A percentile compares a stretch with the other conserved stretches of the same genome.
phyloP scores from a whole-genome alignment of 2,888 invertebrate species.

The Carabus problematicus region DNA sequence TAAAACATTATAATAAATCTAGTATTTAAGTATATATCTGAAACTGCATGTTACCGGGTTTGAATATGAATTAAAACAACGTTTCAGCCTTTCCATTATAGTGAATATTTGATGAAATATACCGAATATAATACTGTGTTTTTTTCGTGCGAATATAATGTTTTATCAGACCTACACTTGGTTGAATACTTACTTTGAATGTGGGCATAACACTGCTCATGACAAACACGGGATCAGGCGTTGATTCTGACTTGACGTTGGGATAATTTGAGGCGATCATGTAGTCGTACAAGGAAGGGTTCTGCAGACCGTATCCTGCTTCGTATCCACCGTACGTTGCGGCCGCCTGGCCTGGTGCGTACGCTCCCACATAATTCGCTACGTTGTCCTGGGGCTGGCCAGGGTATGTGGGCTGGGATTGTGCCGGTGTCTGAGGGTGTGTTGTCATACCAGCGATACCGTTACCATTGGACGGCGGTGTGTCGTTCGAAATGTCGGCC shows the following conservation, averaged over 20 bases:
- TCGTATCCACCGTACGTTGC: constrained; percentile 23
- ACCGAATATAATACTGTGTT: too few species aligned
- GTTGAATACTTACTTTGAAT: constrained; percentile 22
- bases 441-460: too few species aligned
- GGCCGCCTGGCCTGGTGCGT: constrained; percentile 12
- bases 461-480: not conserved
- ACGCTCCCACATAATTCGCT: constrained; percentile 7
- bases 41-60: too few species aligned
- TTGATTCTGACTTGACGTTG: not conserved
- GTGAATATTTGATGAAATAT: too few species aligned
- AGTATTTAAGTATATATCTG: too few species aligned
- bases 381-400: constrained; percentile 21
- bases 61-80: too few species aligned
- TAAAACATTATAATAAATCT: too few species aligned
- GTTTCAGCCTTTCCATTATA: too few species aligned
- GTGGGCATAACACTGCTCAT: constrained; percentile 22
- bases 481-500: not conserved
- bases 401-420: constrained; percentile 6
- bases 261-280: constrained; percentile 24
- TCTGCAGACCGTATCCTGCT: constrained; percentile 33
- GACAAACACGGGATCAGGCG: constrained; percentile 9
- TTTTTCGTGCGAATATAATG: not conserved
- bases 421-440: constrained; percentile 4
- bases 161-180: not conserved
- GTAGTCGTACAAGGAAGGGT: constrained; percentile 32